These are phyloP conservation scores for Trachemys scripta DNA, from an alignment of 2,113 vertebrate species.

Conservation along the genomic window DNA sequence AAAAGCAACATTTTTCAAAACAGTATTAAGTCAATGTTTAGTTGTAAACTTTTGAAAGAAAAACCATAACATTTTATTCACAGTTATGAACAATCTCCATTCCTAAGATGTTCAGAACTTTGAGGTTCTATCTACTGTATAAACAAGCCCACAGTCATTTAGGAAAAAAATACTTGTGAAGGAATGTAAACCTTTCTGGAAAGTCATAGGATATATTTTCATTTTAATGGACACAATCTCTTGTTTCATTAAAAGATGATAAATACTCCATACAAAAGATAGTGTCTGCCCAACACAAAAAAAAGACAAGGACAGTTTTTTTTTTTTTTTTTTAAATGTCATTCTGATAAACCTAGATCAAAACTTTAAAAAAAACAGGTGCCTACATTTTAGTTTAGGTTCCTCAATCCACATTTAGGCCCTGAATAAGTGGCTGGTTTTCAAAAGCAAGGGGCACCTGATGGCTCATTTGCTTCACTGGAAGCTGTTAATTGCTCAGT, in stretches of 20 bases:
- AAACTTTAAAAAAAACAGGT: neutral
- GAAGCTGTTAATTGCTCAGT: neutral
- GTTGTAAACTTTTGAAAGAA: too few relatives aligned
- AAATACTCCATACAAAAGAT: neutral
- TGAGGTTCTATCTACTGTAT: neutral
- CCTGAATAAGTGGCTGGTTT: neutral
- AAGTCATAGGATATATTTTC: neutral
- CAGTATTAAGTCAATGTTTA: too few relatives aligned
- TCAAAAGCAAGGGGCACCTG: neutral
- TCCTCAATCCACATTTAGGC: neutral
- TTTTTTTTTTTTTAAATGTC: neutral
- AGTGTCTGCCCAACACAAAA: neutral
- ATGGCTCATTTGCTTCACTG: neutral
- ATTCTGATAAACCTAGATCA: neutral
- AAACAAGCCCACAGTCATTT: neutral
- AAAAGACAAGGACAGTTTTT: neutral
- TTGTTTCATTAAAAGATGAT: neutral
- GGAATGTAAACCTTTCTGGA: neutral
- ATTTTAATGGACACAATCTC: neutral
- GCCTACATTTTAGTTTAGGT: neutral
- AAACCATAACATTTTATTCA: too few relatives aligned
- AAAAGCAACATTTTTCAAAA: too few relatives aligned
- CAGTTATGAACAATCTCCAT: too few relatives aligned
- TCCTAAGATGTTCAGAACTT: too few relatives aligned
- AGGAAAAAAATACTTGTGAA: neutral